Base-by-base conservation (phyloP, 1,140 invertebrate species). In the Drosophila ogumai region DNA sequence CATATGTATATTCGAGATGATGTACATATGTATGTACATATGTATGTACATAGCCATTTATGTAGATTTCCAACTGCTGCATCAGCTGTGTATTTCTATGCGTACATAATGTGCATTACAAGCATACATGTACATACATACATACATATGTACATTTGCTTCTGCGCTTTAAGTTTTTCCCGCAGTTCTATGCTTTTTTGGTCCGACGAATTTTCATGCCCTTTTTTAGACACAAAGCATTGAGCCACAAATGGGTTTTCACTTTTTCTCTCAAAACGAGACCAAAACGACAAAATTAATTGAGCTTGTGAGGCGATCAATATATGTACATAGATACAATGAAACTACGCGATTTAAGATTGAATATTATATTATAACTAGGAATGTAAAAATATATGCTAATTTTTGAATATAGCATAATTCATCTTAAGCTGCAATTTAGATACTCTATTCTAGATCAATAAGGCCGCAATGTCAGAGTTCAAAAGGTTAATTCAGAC, bases 401-500 rank as follows among this genome's bases (percentile, higher is more conserved):
- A 6, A 28, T 6, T 28, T 28, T 6, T 28, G 25, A 19, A 19
- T 19, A 19, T 0, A 43, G n/a, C 3, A 8, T 6, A 40, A 6
- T 12, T 28, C 5, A 6, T 28, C 13, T 13, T 3, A 15, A 6
- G 36, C 6, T 41, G n/a, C 40, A 41, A 41, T 10, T 9, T 32
- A 0, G 32, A 32, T 9, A 32, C 9, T 32, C 32, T 32, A 3
- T 17, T 34, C 15, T 10, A 25, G 6, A 10, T 31, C 13, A 15
- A 54, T 32, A 10, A 10, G 17, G 13, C 22, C 28, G 28, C 65
- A 68, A 66, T 66, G 65, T 56, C 68, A 71, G 55, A 72, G 68
- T 72, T 71, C 68, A 71, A 72, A 72, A 71, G 66, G 43, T 72
- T 72, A 71, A 71, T 32, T 71, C 43, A 12, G 40, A 19, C 34